A percentile compares a stretch with the other conserved stretches of the same genome.
Conservation (phyloP, 1,140 invertebrate species). For the Hyphantria cunea region DNA sequence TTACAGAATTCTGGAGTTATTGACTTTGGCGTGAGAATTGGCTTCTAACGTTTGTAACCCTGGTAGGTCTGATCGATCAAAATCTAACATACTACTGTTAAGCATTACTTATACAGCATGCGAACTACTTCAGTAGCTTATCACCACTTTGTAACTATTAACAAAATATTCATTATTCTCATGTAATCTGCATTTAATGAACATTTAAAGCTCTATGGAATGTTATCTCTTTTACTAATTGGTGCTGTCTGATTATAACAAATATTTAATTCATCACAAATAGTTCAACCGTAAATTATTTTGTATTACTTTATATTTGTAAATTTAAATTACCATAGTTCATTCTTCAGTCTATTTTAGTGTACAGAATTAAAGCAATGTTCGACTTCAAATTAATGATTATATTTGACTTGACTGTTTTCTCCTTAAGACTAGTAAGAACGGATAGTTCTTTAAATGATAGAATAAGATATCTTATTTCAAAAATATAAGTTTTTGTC, state of each 20-base stretch:
- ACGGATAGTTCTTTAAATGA: no score
- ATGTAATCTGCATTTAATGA: background rate
- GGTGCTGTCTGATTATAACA: background rate
- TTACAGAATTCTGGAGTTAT: slow-evolving; percentile 64
- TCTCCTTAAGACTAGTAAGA: no score
- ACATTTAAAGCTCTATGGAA: slow-evolving; percentile 2
- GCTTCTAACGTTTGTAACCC: slow-evolving; percentile 67
- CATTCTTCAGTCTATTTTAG: background rate
- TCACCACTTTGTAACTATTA: slow-evolving; percentile 31
- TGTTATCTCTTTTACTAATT: slow-evolving; percentile 13
- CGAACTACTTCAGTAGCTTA: slow-evolving; percentile 43
- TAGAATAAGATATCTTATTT: no score
- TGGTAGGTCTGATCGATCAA: slow-evolving; percentile 63
- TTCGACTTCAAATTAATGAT: background rate
- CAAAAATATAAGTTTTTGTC: no score
- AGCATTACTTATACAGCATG: slow-evolving; percentile 43
- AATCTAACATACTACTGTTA: slow-evolving; percentile 60
- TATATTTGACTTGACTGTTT: no score
- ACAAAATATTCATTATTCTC: slow-evolving; percentile 17
- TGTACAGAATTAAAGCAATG: background rate
- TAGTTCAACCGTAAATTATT: slow-evolving; percentile 13
- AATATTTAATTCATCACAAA: slow-evolving; percentile 18
- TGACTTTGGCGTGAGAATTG: slow-evolving; percentile 73
- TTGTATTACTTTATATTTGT: background rate
- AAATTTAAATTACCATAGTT: slow-evolving; percentile 2